Evolutionary conservation across 2,888 invertebrate genomes (phyloP), one percentile per base, ranked within the genome.

Genomic region (Morpho deidamia): DNA sequence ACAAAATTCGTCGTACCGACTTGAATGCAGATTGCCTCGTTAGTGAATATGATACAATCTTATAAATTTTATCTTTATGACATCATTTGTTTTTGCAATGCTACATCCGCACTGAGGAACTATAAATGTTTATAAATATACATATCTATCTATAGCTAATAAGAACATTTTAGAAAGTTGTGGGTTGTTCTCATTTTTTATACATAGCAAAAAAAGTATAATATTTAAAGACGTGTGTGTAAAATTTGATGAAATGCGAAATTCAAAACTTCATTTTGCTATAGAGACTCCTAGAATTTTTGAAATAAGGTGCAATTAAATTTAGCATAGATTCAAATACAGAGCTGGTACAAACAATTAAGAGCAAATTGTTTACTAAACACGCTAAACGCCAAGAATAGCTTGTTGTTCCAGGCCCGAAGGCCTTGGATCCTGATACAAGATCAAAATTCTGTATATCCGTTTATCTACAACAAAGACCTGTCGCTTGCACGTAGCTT

Each of bases 341-440:
- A 34, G 39, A 40, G 33, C 54, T 63, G 68, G 63, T 66, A 60
- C 76, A 81, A 82, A 72, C 80, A 83, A 84, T 86, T 84, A 82
- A 83, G 81, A 78, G 72, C 74, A 78, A 81, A 81, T 78, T 74
- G 80, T 74, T 78, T 73, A 66, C 76, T 77, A 83, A 79, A 83
- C 80, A 80, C 72, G 72, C 69, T 59, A 58, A 38, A 53, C 53
- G 59, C 14, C 23, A 5, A 23, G 8, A 5, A n/a, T 37, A 8
- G 38, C 11, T 12, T 9, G 12, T 39, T 9, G 12, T 39, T 33
- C 1, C 3, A 8, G 10, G 40, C 12, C 34, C 48, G 40, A 47
- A 60, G 62, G 64, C 68, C 65, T 62, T 71, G 73, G 73, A 75
- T 74, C 78, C 78, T 78, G 75, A 83, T 79, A 81, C 81, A 81